A percentile compares a stretch with the other conserved stretches of the same genome.
Conservation (phyloP, 2,888 invertebrate species). For the Agriopis leucophaearia region DNA sequence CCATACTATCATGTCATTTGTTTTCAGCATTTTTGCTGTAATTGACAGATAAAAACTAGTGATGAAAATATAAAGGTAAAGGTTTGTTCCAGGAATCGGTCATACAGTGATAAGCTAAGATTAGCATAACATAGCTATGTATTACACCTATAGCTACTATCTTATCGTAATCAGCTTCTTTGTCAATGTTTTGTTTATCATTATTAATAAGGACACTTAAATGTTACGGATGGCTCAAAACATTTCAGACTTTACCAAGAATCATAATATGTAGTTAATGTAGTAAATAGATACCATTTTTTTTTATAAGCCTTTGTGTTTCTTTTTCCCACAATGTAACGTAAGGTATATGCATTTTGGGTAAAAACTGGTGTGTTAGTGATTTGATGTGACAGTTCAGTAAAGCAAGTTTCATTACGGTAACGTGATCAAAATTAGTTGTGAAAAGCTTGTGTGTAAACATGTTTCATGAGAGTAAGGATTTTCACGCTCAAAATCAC, state of each 20-base stretch:
- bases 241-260: not conserved
- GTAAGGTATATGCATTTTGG: too few relatives aligned
- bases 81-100: not conserved
- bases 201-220: not conserved
- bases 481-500: too few relatives aligned
- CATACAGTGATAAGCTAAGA: not conserved
- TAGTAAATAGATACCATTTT: too few relatives aligned
- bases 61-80: too few relatives aligned
- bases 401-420: too few relatives aligned
- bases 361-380: too few relatives aligned
- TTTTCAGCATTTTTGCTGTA: not conserved
- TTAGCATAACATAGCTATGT: not conserved
- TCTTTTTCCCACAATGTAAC: too few relatives aligned
- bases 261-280: not conserved
- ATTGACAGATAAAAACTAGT: not conserved
- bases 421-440: too few relatives aligned
- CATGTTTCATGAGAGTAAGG: too few relatives aligned
- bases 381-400: too few relatives aligned
- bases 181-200: conserved; percentile 7
- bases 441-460: too few relatives aligned
- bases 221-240: not conserved
- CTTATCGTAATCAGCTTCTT: not conserved
- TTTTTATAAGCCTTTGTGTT: too few relatives aligned
- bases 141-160: conserved; percentile 5
- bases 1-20: not conserved